A percentile compares a stretch with the other conserved stretches of the same genome.
phyloP scores from a whole-genome alignment of 2,113 vertebrate genomes.

The Phyllopteryx taeniolatus region DNA sequence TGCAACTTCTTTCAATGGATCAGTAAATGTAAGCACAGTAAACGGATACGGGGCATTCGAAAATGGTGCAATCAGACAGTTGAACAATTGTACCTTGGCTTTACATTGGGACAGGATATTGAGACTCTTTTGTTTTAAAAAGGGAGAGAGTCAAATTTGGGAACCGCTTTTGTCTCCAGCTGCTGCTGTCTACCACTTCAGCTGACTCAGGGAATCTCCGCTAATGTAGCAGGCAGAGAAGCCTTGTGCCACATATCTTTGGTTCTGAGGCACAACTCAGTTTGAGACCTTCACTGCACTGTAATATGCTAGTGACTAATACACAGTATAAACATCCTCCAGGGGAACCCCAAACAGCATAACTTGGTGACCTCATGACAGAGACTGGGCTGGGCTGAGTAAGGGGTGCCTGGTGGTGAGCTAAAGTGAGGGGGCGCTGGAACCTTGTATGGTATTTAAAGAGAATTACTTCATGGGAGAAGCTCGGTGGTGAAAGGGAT shows the following conservation, averaged over 20 bases:
- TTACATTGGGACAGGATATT: neutral
- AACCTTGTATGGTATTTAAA: slow-evolving; percentile 45
- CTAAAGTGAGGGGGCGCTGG: slow-evolving; percentile 24
- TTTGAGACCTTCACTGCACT: slow-evolving; percentile 2
- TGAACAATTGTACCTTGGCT: neutral
- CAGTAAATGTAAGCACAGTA: neutral
- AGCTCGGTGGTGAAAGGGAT: slow-evolving; percentile 40
- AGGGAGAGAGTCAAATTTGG: neutral
- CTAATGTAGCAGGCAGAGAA: slow-evolving; percentile 2
- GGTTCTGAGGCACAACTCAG: neutral
- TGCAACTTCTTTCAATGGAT: neutral
- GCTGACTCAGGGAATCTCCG: slow-evolving; percentile 5
- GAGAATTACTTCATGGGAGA: slow-evolving; percentile 57
- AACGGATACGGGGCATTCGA: neutral
- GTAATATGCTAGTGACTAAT: neutral
- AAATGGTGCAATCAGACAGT: neutral
- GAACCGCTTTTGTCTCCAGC: slow-evolving; percentile 1
- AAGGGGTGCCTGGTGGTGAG: slow-evolving; percentile 7
- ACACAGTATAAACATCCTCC: slow-evolving; percentile 21
- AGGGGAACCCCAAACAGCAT: slow-evolving; percentile 20
- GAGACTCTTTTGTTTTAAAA: neutral
- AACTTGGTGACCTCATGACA: slow-evolving; percentile 47
- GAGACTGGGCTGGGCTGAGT: slow-evolving; percentile 19
- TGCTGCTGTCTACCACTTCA: slow-evolving; percentile 5
- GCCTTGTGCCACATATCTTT: neutral